Evolutionary conservation across 2,113 vertebrate genomes (phyloP), one percentile per base, ranked within the genome.

Genomic region (Ciconia maguari): DNA sequence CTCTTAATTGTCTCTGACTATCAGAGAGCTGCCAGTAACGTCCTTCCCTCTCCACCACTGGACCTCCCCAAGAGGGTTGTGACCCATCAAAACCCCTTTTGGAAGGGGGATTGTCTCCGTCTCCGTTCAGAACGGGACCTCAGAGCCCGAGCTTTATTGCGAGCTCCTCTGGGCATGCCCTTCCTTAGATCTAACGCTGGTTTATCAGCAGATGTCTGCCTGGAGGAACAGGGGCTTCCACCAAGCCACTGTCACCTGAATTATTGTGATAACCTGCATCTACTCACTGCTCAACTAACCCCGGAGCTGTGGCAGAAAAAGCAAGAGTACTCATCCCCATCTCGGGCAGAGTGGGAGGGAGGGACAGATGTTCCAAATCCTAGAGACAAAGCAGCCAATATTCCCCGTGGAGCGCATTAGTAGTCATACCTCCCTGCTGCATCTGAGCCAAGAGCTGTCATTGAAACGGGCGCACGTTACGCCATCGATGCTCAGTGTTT

Each of bases 401-500:
- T 8, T 83, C 80, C 83, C 89, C 36, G 2, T 2, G 80, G 51
- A 44, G 36, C 2, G 1, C 3, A 5, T 52, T 5, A 30, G 48
- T 0, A 19, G 71, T 26, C 36, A 6, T 10, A 24, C 5, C 27
- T 58, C 61, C 84, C 20, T 4, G 19, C 83, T 16, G n/a, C 68
- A 21, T 8, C 15, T 2, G 9, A 61, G 94, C 34, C 79, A 32
- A 46, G 83, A n/a, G 64, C 71, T 83, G 55, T 38, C 90, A 22
- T 2, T 57, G 87, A 26, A 25, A 29, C 9, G 8, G 51, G 48
- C 32, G 20, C 21, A 2, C 0, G 2, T 9, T n/a, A 20, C 14
- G 4, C 69, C 54, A 11, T 21, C 1, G 0, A 4, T 16, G 21
- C 44, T 60, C 8, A 0, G 5, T 20, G 55, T 29, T 88, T 4